Evolutionary conservation across 2,113 vertebrate genomes (phyloP).

Genomic region (Odontesthes bonariensis): DNA sequence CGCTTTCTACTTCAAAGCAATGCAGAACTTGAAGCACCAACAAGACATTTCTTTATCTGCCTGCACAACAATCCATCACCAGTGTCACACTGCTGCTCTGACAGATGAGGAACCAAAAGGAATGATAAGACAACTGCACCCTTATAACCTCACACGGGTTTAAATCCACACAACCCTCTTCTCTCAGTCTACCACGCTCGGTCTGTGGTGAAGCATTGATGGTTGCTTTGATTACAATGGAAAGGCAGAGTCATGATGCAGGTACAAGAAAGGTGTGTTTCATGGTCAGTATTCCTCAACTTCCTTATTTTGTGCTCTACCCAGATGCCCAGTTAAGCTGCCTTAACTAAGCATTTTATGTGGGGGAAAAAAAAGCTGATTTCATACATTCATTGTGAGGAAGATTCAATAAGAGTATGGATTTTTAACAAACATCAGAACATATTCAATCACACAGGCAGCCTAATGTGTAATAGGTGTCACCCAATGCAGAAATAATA

Average conservation of each 20-base stretch:
- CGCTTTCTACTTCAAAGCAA: neutral
- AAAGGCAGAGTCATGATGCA: slow-evolving; percentile 2
- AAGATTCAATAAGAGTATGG: neutral
- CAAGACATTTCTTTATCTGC: slow-evolving; percentile 17
- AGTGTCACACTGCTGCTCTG: slow-evolving; percentile 1
- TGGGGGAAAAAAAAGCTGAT: too few relatives aligned
- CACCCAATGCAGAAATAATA: too few relatives aligned
- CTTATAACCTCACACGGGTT: slow-evolving; percentile 4
- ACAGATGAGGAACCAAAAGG: slow-evolving; percentile 26
- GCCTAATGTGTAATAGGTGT: too few relatives aligned
- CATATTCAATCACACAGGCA: too few relatives aligned
- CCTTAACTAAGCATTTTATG: neutral
- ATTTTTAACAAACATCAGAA: too few relatives aligned
- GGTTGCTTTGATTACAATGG: slow-evolving; percentile 47
- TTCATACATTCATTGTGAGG: neutral
- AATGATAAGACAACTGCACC: neutral
- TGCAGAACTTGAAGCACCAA: neutral
- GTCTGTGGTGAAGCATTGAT: slow-evolving; percentile 59
- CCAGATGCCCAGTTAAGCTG: neutral
- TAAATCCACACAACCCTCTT: slow-evolving; percentile 4
- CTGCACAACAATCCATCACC: neutral
- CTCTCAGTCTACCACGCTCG: slow-evolving; percentile 30
- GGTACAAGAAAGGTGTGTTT: neutral
- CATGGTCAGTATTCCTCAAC: neutral
- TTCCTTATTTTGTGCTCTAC: neutral